phyloP scores from a whole-genome alignment of 2,888 invertebrate species.

The Spialia ferax region DNA sequence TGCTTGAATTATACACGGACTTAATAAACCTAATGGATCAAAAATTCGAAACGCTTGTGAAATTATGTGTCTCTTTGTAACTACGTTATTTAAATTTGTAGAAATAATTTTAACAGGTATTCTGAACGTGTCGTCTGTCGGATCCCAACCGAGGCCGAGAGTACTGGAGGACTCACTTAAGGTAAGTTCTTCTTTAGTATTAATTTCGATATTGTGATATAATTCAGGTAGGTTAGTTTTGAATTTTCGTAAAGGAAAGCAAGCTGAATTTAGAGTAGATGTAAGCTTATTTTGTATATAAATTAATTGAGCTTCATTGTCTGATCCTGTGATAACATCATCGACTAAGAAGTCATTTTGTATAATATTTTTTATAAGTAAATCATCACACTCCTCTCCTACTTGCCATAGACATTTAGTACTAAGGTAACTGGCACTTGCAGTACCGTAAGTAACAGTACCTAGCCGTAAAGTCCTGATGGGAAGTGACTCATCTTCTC shows the following conservation, averaged over 20 bases:
- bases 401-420: constrained; percentile 2
- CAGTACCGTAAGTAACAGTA: neutral
- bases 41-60: neutral
- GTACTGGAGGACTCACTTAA: constrained; percentile 2
- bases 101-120: neutral
- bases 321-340: neutral
- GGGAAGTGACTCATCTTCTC: constrained; percentile 1
- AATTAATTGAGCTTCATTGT: neutral
- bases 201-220: neutral
- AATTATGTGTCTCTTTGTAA: neutral
- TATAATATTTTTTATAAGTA: neutral
- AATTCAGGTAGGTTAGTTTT: constrained; percentile 2
- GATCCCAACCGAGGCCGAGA: neutral
- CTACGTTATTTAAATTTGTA: neutral
- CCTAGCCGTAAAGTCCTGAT: neutral
- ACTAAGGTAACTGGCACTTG: neutral
- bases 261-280: neutral
- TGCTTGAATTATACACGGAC: neutral
- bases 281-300: neutral
- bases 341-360: constrained; percentile 3
- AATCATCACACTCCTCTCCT: neutral
- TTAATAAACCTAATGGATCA: neutral
- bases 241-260: constrained; percentile 4
- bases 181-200: neutral
- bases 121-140: neutral